phyloP scores from a whole-genome alignment of 2,888 invertebrate species.

The Tetranychus piercei region DNA sequence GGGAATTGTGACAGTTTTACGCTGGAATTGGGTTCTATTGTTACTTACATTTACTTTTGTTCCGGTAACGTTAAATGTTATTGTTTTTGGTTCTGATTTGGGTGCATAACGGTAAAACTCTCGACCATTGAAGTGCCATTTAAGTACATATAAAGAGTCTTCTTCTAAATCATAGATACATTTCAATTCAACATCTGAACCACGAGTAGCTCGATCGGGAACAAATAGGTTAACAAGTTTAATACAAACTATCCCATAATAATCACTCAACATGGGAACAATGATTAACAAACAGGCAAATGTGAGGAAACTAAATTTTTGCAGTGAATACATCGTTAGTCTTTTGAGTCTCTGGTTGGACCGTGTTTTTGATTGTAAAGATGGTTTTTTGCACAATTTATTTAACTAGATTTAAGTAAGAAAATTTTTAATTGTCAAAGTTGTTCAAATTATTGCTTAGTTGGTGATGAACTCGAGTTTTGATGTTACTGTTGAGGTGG shows the following conservation, averaged over 20 bases:
- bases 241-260: neutral
- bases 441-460: too few species aligned
- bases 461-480: too few species aligned
- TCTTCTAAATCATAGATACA: conserved; percentile 15
- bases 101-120: conserved; percentile 18
- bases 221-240: conserved; percentile 15
- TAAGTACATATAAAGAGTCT: conserved; percentile 11
- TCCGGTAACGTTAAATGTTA: conserved; percentile 13
- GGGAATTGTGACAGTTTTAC: neutral
- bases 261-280: neutral
- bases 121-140: conserved; percentile 15
- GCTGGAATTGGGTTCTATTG: neutral
- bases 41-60: conserved; percentile 17
- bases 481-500: too few species aligned
- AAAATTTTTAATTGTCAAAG: too few species aligned
- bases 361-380: too few species aligned
- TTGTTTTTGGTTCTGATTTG: neutral
- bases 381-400: too few species aligned
- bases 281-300: neutral
- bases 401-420: too few species aligned
- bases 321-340: neutral
- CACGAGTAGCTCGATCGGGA: conserved; percentile 12
- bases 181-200: conserved; percentile 15
- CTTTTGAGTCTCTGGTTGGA: too few species aligned
- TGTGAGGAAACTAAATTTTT: neutral